Percentiles rank a stretch among this genome's conserved stretches.
Evolutionary conservation across 2,888 invertebrate genomes (phyloP).

Genomic region (Xanthorhoe designata): DNA sequence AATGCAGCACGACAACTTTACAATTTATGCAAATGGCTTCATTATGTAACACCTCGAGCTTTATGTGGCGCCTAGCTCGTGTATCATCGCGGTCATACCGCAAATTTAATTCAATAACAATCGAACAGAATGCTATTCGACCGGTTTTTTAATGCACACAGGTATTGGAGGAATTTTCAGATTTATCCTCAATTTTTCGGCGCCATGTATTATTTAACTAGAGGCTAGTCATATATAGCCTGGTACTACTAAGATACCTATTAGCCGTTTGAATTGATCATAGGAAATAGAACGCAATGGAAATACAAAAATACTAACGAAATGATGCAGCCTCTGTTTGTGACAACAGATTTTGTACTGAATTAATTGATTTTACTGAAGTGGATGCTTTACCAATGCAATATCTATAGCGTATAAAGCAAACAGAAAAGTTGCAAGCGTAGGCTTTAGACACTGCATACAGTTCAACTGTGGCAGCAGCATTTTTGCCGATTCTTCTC

Average conservation of each 20-base stretch:
- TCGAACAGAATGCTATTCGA: neutral
- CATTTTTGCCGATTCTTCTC: neutral
- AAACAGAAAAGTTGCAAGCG: no score
- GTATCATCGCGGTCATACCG: neutral
- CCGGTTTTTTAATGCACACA: neutral
- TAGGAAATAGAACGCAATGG: no score
- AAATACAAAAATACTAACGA: no score
- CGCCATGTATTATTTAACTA: no score
- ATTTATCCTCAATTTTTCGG: neutral
- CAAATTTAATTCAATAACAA: neutral
- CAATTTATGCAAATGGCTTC: constrained; percentile 4
- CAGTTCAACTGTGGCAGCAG: neutral
- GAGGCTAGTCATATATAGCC: no score
- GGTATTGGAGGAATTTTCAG: neutral
- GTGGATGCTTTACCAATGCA: neutral
- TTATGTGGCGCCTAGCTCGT: neutral
- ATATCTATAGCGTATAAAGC: neutral
- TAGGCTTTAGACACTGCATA: neutral
- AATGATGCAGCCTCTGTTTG: no score
- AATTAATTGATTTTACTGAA: no score
- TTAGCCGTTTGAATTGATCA: no score
- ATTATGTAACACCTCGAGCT: neutral
- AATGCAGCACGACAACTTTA: constrained; percentile 3
- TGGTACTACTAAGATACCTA: no score
- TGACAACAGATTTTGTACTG: no score